Percentiles rank a stretch among this genome's conserved stretches.
These are phyloP conservation scores for Siderastrea radians DNA, from an alignment of 92 coral and sea anemone genomes.

Conservation along the genomic window DNA sequence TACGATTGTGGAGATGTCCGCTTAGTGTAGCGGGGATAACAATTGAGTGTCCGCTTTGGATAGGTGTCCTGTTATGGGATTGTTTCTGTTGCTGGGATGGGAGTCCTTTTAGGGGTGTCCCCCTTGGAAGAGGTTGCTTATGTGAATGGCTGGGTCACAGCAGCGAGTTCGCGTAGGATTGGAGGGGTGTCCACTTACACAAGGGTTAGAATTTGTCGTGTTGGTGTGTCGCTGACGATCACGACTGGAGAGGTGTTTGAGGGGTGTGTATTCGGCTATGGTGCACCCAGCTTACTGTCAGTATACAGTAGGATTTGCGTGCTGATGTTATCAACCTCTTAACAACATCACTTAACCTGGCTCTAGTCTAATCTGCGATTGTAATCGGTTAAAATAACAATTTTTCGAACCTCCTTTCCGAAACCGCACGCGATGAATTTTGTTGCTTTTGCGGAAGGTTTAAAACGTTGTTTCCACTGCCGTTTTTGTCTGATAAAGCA, in stretches of 20 bases:
- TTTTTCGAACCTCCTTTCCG: not conserved
- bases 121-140: too few species aligned
- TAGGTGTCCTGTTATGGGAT: not conserved
- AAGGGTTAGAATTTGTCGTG: too few species aligned
- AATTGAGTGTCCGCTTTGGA: not conserved
- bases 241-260: too few species aligned
- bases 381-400: conserved; percentile 41
- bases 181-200: too few species aligned
- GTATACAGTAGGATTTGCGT: not conserved
- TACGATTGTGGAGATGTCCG: too few species aligned
- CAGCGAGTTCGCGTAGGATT: too few species aligned
- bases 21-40: not conserved
- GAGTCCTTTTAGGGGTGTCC: too few species aligned
- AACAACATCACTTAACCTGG: conserved; percentile 13
- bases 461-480: not conserved
- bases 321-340: conserved; percentile 22
- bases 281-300: too few species aligned
- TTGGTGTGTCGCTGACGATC: too few species aligned
- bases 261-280: too few species aligned
- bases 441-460: not conserved
- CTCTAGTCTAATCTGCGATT: conserved; percentile 16
- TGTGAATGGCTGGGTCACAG: too few species aligned
- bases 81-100: not conserved
- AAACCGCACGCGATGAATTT: conserved; percentile 45
- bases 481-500: not conserved